phyloP scores from a whole-genome alignment of 1,140 invertebrate species.

The Nephotettix cincticeps region DNA sequence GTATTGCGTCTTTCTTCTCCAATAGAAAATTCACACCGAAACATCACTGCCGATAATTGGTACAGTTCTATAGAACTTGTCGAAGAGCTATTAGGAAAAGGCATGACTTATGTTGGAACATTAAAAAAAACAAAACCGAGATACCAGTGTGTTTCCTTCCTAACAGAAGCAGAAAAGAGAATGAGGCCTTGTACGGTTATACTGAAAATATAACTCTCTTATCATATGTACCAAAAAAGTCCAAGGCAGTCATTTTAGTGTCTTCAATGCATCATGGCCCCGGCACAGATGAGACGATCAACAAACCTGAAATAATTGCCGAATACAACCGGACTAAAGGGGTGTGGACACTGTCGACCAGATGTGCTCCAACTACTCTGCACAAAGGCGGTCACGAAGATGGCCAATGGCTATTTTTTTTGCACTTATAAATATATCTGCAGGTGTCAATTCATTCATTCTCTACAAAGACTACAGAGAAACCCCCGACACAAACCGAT shows the following conservation, averaged over 20 bases:
- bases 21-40: constrained; percentile 6
- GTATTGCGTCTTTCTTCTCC: background rate
- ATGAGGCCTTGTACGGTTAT: constrained; percentile 36
- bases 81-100: background rate
- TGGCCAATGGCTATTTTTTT: constrained; percentile 55
- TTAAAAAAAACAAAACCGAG: constrained; percentile 15
- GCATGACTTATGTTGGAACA: background rate
- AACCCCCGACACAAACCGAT: background rate
- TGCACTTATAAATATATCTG: constrained; percentile 17
- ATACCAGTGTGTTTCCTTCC: background rate
- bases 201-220: constrained; percentile 38
- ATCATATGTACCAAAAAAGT: constrained; percentile 41
- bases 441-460: constrained; percentile 18
- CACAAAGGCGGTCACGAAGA: constrained; percentile 50
- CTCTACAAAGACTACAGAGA: background rate
- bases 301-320: no score
- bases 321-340: constrained; percentile 47
- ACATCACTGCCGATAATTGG: constrained; percentile 18
- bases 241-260: constrained; percentile 39
- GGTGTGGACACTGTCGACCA: constrained; percentile 51
- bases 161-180: background rate
- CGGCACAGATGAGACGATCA: constrained; percentile 32
- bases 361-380: constrained; percentile 49
- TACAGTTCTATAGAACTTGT: constrained; percentile 18
- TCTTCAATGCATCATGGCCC: constrained; percentile 39